Evolutionary conservation across 1,140 invertebrate species (phyloP).

Genomic region (Spodoptera litura): DNA sequence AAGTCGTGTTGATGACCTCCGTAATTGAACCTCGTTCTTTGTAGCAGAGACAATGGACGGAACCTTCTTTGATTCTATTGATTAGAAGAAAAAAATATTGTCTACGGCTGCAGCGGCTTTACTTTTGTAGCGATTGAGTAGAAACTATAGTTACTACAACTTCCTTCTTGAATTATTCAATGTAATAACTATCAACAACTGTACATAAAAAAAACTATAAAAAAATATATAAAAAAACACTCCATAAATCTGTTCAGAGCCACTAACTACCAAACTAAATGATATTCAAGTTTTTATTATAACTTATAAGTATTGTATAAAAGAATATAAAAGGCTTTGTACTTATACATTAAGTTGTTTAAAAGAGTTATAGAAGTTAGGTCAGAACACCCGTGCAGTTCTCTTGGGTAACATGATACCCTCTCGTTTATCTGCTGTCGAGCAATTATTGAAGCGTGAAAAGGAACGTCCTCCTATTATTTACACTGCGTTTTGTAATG

Average conservation of each 20-base stretch:
- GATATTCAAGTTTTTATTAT: slow-evolving; percentile 8
- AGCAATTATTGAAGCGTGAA: slow-evolving; percentile 86
- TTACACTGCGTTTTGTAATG: slow-evolving; percentile 83
- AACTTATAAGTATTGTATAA: neutral
- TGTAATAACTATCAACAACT: neutral
- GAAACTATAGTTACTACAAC: neutral
- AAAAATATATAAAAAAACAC: neutral
- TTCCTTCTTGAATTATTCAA: slow-evolving; percentile 31
- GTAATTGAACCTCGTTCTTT: slow-evolving; percentile 81
- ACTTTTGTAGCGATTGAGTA: slow-evolving; percentile 13
- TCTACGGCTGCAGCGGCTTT: slow-evolving; percentile 39
- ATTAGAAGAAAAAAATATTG: slow-evolving; percentile 63
- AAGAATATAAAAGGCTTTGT: slow-evolving; percentile 20
- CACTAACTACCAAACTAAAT: neutral
- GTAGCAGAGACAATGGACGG: slow-evolving; percentile 83
- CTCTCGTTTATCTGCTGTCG: slow-evolving; percentile 83
- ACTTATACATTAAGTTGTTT: slow-evolving; percentile 53
- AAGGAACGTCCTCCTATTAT: slow-evolving; percentile 85
- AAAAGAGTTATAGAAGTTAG: slow-evolving; percentile 77
- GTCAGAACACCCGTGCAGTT: slow-evolving; percentile 65
- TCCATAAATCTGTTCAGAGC: no score
- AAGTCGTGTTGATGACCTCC: slow-evolving; percentile 85
- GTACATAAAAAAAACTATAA: neutral
- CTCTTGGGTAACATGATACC: slow-evolving; percentile 74
- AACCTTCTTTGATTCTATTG: slow-evolving; percentile 73